Evolutionary conservation across 2,888 invertebrate genomes (phyloP), one percentile per base, ranked within the genome.

Genomic region (Polyommatus icarus): DNA sequence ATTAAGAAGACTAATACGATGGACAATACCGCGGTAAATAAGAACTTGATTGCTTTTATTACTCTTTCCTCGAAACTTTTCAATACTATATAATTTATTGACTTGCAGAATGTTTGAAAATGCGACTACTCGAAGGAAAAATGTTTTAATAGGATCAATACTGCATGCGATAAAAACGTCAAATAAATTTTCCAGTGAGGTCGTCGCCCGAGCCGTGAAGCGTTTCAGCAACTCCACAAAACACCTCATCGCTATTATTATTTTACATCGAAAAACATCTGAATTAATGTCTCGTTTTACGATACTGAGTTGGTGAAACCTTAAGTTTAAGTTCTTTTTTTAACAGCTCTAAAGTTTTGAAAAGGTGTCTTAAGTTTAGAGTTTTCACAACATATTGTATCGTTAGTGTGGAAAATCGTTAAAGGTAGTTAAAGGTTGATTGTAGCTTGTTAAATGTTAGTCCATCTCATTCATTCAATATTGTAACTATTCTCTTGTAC

Each of bases 201-300:
- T 75, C 75, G 54, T 54, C 75, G 50, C 10, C 75, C 75, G 54
- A 75, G 75, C 75, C 15, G 18, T 24, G 75, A 54, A 73, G 73
- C 61, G 61, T 67, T 67, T 29, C 61, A 73, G 50, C 24, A 24
- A 73, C 20, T 24, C 24, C 20, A 50, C 46, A 20, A 50, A 73
- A 73, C 73, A 24, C 46, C 6, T 50, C 73, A 20, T 3, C 12
- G 46, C 29, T 73, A 73, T 46, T 54, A 54, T 54, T 72, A 72
- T 72, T 72, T 50, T 73, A 73, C 24, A 73, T 50, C 24, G 46
- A 50, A 50, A 32, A n/a, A 71, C 15, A 40, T 73, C 20, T 73
- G 24, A 24, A 24, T 75, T 73, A 29, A 75, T 24, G 18, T 24
- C 18, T 50, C 15, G 29, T 50, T 75, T 72, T 24, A 73, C n/a